phyloP scores from a whole-genome alignment of 1,140 invertebrate genomes.

The Lepidotrigona ventralis region DNA sequence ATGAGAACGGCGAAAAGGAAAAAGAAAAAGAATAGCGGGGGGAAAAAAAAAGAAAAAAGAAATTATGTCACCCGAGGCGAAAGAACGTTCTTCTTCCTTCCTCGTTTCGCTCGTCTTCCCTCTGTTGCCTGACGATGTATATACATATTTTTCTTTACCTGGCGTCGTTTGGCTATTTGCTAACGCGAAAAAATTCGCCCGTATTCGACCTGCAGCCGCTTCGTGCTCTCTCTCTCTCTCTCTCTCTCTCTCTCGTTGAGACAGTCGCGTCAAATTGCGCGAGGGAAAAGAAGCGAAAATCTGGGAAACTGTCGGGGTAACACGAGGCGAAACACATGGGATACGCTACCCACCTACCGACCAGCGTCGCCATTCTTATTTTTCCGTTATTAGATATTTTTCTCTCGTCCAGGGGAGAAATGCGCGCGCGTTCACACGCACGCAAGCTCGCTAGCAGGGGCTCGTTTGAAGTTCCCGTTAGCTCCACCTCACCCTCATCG shows the following conservation, averaged over 20 bases:
- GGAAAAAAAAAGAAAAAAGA: not conserved
- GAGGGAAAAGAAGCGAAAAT: constrained; percentile 53
- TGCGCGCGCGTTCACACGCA: constrained; percentile 27
- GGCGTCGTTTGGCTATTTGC: not conserved
- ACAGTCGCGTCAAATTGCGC: constrained; percentile 57
- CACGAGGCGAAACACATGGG: constrained; percentile 61
- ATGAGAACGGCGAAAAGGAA: constrained; percentile 4
- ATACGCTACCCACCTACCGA: constrained; percentile 29
- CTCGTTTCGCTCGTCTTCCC: not conserved
- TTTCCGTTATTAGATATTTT: constrained; percentile 69
- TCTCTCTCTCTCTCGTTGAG: constrained; percentile 38
- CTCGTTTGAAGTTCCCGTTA: not conserved
- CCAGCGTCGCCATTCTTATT: constrained; percentile 56
- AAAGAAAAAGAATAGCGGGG: not conserved
- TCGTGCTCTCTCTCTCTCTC: no score
- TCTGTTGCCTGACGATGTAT: not conserved
- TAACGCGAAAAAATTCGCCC: not conserved
- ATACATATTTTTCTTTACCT: not conserved
- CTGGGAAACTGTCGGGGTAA: constrained; percentile 67
- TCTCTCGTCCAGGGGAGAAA: constrained; percentile 26
- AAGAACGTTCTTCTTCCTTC: not conserved
- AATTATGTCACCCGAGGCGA: constrained; percentile 11
- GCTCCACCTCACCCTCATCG: not conserved
- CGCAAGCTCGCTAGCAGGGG: not conserved
- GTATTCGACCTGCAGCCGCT: not conserved